Percentiles rank a stretch among this genome's conserved stretches.
phyloP scores from a whole-genome alignment of 2,113 vertebrate species.

The Gallinago paraguaiae region DNA sequence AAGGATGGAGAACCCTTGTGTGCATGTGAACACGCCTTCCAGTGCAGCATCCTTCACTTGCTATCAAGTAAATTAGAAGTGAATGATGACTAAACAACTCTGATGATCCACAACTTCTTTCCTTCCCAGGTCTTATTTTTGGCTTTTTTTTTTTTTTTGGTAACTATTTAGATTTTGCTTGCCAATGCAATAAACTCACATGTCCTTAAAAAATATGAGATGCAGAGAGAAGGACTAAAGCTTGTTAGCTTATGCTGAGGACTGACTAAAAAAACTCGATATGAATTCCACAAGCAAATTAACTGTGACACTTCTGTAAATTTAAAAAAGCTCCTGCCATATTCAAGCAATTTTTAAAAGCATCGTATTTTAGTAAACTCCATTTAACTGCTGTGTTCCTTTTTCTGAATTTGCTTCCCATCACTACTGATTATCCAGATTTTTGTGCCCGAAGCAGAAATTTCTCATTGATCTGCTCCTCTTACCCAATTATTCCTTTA shows the following conservation, averaged over 20 bases:
- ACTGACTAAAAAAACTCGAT: background rate
- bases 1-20: background rate
- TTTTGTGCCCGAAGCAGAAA: background rate
- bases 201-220: background rate
- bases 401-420: background rate
- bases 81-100: background rate
- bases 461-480: background rate
- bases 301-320: background rate
- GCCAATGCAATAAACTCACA: background rate
- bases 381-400: background rate
- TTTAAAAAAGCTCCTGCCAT: background rate
- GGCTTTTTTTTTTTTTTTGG: background rate
- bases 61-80: background rate
- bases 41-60: background rate
- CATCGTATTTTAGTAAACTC: background rate
- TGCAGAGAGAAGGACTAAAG: background rate
- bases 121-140: background rate
- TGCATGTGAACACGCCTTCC: fast-evolving
- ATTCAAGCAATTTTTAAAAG: background rate
- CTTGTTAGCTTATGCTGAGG: background rate
- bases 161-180: background rate
- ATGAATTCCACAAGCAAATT: background rate
- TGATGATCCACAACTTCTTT: background rate
- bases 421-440: background rate
- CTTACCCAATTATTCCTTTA: background rate